These are phyloP conservation scores for Stramonita haemastoma DNA, from an alignment of 2,888 invertebrate genomes.

Conservation along the genomic window DNA sequence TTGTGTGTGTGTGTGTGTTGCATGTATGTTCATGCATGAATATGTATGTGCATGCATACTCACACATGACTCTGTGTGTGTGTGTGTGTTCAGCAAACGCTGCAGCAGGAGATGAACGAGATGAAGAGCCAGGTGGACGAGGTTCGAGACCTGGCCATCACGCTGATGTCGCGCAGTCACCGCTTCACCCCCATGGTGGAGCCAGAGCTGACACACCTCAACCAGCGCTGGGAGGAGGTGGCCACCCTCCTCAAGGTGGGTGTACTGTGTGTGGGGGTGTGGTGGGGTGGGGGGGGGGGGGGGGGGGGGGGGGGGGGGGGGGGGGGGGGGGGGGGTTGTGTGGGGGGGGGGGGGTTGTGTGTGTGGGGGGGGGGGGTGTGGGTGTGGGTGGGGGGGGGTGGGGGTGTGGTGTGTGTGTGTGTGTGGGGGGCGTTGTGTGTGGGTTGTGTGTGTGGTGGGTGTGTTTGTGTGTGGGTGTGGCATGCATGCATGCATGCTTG, in stretches of 20 bases:
- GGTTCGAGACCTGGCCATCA: conserved; percentile 76
- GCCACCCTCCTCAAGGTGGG: conserved; percentile 72
- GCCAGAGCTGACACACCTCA: conserved; percentile 76
- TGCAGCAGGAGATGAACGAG: conserved; percentile 73
- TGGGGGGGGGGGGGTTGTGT: neutral
- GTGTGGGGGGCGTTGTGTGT: too few relatives aligned
- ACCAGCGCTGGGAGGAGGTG: conserved; percentile 77
- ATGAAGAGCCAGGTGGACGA: conserved; percentile 78
- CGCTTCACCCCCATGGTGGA: conserved; percentile 76
- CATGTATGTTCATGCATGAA: neutral
- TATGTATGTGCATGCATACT: neutral
- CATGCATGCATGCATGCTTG: too few relatives aligned
- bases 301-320: neutral
- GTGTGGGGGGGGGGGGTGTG: neutral
- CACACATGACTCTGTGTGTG: neutral
- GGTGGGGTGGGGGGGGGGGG: neutral
- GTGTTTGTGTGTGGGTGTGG: too few relatives aligned
- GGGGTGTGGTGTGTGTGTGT: too few relatives aligned
- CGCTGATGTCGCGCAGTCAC: conserved; percentile 73
- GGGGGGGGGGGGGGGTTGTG: too few relatives aligned
- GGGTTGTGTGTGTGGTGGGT: too few relatives aligned
- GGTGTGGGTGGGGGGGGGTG: neutral
- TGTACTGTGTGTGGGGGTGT: neutral
- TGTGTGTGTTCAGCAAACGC: conserved; percentile 54
- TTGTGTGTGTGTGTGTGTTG: neutral